These are phyloP conservation scores for Xanthia icteritia DNA, from an alignment of 2,888 invertebrate species.

Conservation along the genomic window DNA sequence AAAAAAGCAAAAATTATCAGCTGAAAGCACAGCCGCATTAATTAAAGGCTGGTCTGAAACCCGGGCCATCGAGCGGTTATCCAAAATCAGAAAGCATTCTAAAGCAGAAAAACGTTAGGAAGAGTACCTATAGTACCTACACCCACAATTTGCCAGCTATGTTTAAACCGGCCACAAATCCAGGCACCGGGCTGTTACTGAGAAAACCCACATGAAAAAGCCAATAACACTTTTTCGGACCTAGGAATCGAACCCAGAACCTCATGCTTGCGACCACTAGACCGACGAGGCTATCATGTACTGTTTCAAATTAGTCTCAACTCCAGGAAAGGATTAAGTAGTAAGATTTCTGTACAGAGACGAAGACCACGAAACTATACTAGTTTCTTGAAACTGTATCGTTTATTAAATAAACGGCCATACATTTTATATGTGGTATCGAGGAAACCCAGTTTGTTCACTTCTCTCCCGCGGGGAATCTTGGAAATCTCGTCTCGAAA, in stretches of 20 bases:
- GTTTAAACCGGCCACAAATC: too few relatives aligned
- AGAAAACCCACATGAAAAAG: neutral
- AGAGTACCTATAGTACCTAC: too few relatives aligned
- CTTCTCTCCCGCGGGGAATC: conserved; percentile 49
- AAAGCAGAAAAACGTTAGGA: neutral
- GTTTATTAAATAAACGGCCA: conserved; percentile 26
- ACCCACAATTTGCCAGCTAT: too few relatives aligned
- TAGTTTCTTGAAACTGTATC: conserved; percentile 5
- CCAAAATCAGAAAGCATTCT: neutral
- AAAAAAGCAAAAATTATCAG: too few relatives aligned
- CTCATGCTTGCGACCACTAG: too few relatives aligned
- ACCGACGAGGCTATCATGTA: too few relatives aligned
- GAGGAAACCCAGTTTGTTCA: conserved; percentile 19
- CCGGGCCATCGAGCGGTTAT: neutral
- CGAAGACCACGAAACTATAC: neutral
- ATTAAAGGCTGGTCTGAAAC: neutral
- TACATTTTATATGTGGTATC: conserved; percentile 33
- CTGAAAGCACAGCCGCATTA: too few relatives aligned
- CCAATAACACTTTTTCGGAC: neutral
- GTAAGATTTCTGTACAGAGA: neutral
- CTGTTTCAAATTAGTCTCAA: neutral
- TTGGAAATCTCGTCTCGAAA: conserved; percentile 21
- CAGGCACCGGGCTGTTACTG: neutral
- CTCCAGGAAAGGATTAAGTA: neutral
- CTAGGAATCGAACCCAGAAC: too few relatives aligned